Conservation (phyloP, 2,888 invertebrate species). For the Torymus auratus region DNA sequence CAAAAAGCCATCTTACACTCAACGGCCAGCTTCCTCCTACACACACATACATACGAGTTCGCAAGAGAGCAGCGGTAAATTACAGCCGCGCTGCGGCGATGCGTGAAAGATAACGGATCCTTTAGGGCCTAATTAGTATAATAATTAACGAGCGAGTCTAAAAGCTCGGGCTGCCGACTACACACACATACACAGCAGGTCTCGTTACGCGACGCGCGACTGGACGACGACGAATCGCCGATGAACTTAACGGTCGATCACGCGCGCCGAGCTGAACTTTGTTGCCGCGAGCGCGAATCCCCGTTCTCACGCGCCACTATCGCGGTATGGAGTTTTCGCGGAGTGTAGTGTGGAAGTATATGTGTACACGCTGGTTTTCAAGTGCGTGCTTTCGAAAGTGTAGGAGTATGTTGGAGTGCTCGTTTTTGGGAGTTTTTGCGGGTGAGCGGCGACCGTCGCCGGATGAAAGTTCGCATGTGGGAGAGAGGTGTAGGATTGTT, state of each 20-base stretch:
- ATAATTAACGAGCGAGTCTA: conserved; percentile 44
- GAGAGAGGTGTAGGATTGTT: too few relatives aligned
- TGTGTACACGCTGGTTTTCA: neutral
- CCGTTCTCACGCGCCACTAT: conserved; percentile 59
- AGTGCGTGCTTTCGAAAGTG: conserved; percentile 1
- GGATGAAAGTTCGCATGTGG: too few relatives aligned
- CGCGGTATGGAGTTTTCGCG: neutral
- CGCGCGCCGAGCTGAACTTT: neutral
- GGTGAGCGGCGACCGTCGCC: too few relatives aligned
- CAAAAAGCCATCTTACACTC: too few relatives aligned
- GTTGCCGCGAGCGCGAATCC: conserved; percentile 40
- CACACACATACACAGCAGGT: too few relatives aligned
- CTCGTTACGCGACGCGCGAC: neutral
- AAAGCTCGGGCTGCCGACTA: neutral
- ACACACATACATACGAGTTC: too few relatives aligned
- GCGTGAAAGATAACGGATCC: conserved; percentile 53
- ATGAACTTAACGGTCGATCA: conserved; percentile 58
- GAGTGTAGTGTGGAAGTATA: neutral
- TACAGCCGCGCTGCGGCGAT: conserved; percentile 19
- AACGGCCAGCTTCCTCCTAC: too few relatives aligned
- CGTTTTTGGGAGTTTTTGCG: too few relatives aligned
- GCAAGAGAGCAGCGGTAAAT: conserved; percentile 1
- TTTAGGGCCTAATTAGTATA: conserved; percentile 45
- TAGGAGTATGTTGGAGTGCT: neutral
- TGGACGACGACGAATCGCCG: conserved; percentile 27